Evolutionary conservation across 2,113 vertebrate species (phyloP).

Genomic region (Dolichallabes microphthalmus): DNA sequence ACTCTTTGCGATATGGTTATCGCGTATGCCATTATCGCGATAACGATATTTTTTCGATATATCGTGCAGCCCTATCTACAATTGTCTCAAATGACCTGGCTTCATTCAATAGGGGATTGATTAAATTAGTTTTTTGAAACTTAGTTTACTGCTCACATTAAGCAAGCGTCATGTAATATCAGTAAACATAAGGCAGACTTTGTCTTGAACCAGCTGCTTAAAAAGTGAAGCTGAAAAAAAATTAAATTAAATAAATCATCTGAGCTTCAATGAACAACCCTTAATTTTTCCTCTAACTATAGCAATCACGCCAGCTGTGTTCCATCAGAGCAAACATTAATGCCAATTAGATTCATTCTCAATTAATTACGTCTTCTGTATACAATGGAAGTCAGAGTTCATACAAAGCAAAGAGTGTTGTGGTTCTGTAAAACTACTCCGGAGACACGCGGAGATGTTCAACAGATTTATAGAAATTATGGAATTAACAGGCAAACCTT

Average conservation of each 20-base stretch:
- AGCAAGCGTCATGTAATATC: neutral
- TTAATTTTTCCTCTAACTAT: constrained; percentile 35
- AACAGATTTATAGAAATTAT: constrained; percentile 7
- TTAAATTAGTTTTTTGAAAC: neutral
- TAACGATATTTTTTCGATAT: too few relatives aligned
- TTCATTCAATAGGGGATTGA: neutral
- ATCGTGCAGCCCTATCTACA: too few relatives aligned
- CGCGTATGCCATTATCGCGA: too few relatives aligned
- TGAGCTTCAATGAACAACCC: neutral
- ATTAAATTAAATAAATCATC: constrained; percentile 21
- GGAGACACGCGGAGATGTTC: neutral
- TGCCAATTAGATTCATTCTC: constrained; percentile 24
- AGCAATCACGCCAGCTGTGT: constrained; percentile 48
- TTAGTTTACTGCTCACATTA: neutral
- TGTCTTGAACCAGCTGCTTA: neutral
- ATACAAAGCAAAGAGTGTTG: neutral
- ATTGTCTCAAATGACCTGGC: neutral
- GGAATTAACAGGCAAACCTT: neutral
- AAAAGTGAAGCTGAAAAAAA: neutral
- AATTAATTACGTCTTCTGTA: constrained; percentile 34
- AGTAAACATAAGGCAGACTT: neutral
- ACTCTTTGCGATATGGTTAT: too few relatives aligned
- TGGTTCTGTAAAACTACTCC: constrained; percentile 22
- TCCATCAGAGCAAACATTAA: constrained; percentile 44
- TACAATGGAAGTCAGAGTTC: neutral